Percentiles rank a stretch among this genome's conserved stretches.
Conservation (phyloP, 2,888 invertebrate species). For the Athalia cordata region DNA sequence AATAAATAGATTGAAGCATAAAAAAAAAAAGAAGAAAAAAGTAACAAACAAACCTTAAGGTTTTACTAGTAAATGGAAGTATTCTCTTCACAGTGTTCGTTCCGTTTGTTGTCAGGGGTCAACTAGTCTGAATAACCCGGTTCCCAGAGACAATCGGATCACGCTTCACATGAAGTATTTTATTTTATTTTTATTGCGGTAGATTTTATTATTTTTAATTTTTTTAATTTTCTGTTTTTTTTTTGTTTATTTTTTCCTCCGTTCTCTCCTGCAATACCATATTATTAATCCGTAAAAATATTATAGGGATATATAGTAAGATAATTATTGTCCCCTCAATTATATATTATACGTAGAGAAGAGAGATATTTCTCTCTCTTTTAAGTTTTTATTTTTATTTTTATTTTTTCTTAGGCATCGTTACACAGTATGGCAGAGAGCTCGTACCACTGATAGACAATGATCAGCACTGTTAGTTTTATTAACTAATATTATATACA, state of each 20-base stretch:
- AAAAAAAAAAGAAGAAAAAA: background rate
- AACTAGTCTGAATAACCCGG: slow-evolving; percentile 43
- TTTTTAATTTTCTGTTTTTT: too few relatives aligned
- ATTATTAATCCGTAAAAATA: slow-evolving; percentile 5
- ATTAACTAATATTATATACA: background rate
- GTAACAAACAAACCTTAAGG: background rate
- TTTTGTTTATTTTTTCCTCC: too few relatives aligned
- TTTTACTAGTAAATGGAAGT: slow-evolving; percentile 33
- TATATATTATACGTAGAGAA: slow-evolving; percentile 15
- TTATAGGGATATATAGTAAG: background rate
- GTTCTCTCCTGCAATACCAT: slow-evolving; percentile 9
- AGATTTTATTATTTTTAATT: background rate
- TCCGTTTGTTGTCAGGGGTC: slow-evolving; percentile 40
- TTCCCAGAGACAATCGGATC: slow-evolving; percentile 41
- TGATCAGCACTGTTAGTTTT: background rate
- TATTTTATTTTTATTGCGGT: background rate
- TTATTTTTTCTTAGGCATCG: slow-evolving; percentile 22
- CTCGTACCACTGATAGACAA: slow-evolving; percentile 40
- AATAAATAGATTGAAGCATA: background rate
- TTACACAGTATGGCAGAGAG: slow-evolving; percentile 37
- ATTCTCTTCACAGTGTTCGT: slow-evolving; percentile 35
- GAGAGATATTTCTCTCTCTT: background rate
- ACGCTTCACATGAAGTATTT: slow-evolving; percentile 33
- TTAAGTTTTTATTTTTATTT: background rate
- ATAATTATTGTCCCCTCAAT: background rate